Percentiles rank a stretch among this genome's conserved stretches.
Conservation (phyloP, 2,797 vertebrate genomes). For the Ambastaia sidthimunki region DNA sequence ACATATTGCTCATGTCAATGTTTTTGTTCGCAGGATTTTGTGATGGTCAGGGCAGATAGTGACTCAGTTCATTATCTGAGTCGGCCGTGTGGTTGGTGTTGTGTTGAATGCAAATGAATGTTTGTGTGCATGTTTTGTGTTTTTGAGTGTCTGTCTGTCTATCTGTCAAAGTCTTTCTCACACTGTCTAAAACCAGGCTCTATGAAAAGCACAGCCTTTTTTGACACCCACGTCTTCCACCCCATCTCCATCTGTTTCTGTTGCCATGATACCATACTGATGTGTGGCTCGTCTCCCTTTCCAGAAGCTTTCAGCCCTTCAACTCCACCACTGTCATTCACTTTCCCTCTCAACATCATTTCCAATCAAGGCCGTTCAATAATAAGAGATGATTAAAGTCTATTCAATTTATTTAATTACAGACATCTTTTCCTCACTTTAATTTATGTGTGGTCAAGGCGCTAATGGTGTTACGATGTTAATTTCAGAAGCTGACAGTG, state of each 20-base stretch:
- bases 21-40: background rate
- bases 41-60: constrained; percentile 19
- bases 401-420: constrained; percentile 39
- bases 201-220: constrained; percentile 62
- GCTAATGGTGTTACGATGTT: background rate
- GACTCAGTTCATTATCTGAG: constrained; percentile 49
- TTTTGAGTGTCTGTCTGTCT: constrained; percentile 41
- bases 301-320: constrained; percentile 43
- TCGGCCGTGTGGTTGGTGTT: constrained; percentile 37
- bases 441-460: constrained; percentile 11
- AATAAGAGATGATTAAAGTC: constrained; percentile 35
- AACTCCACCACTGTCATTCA: constrained; percentile 23
- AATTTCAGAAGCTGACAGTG: background rate
- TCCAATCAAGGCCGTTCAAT: constrained; percentile 30
- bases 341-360: constrained; percentile 23
- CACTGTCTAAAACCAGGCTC: constrained; percentile 51
- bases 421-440: constrained; percentile 1
- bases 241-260: constrained; percentile 68
- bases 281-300: constrained; percentile 56
- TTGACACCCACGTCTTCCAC: constrained; percentile 51
- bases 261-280: constrained; percentile 72
- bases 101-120: constrained; percentile 38
- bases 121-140: background rate
- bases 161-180: constrained; percentile 15
- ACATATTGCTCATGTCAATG: background rate